phyloP scores from a whole-genome alignment of 2,113 vertebrate genomes.

The Deroptyus accipitrinus region DNA sequence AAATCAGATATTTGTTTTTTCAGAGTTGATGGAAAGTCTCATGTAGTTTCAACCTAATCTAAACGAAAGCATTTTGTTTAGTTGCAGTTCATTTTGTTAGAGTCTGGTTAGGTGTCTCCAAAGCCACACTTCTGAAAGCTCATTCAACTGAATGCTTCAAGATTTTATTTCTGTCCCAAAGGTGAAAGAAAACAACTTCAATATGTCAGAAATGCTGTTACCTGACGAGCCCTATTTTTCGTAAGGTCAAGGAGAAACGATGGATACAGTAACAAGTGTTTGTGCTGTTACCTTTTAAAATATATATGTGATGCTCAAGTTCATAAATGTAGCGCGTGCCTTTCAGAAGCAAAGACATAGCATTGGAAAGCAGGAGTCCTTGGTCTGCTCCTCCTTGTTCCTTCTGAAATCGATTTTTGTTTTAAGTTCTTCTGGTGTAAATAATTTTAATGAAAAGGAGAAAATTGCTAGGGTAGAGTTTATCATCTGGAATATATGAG shows the following conservation, averaged over 20 bases:
- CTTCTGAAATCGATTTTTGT: conserved; percentile 47
- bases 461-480: conserved; percentile 37
- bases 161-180: conserved; percentile 48
- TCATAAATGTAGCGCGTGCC: neutral
- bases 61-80: neutral
- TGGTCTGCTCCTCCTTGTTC: conserved; percentile 26
- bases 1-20: neutral
- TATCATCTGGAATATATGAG: conserved; percentile 34
- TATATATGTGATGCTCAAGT: conserved; percentile 16
- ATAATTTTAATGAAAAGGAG: conserved; percentile 65
- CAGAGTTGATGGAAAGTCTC: neutral
- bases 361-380: neutral
- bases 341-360: neutral
- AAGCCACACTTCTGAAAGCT: conserved; percentile 1
- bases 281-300: conserved; percentile 48
- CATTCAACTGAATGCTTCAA: conserved; percentile 20
- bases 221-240: conserved; percentile 13
- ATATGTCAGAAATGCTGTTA: conserved; percentile 57
- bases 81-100: neutral
- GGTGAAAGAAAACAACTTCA: conserved; percentile 52
- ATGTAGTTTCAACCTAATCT: neutral
- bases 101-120: neutral
- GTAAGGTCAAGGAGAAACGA: conserved; percentile 49
- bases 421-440: conserved; percentile 64
- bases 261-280: conserved; percentile 37